Evolutionary conservation across 1,140 invertebrate species (phyloP).

Genomic region (Ips nitidus): DNA sequence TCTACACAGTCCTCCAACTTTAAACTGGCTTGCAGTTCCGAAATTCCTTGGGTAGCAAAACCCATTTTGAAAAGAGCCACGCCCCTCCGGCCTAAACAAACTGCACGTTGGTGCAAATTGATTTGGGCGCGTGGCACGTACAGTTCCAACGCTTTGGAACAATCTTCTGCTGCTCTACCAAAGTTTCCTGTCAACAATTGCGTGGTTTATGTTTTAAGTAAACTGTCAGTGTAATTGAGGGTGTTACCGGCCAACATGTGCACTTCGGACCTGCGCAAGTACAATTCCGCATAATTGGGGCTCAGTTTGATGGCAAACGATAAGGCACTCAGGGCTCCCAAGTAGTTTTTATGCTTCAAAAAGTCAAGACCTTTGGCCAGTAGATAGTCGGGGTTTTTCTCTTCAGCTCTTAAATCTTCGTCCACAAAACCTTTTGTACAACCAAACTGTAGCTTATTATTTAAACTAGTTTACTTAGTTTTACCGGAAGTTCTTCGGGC

Average conservation of each 20-base stretch:
- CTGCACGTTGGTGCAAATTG: conserved; percentile 69
- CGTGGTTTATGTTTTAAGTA: background rate
- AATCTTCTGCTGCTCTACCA: conserved; percentile 52
- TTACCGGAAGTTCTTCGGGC: conserved; percentile 67
- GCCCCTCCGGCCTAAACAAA: conserved; percentile 70
- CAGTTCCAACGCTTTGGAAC: conserved; percentile 68
- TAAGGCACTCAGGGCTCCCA: conserved; percentile 80
- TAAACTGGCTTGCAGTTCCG: conserved; percentile 72
- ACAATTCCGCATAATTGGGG: conserved; percentile 72
- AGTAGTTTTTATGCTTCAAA: conserved; percentile 71
- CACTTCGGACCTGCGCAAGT: conserved; percentile 72
- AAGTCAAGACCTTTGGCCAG: conserved; percentile 81
- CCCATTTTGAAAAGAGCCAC: conserved; percentile 71
- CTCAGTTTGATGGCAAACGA: conserved; percentile 75
- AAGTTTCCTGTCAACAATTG: conserved; percentile 39
- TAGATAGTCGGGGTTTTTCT: conserved; percentile 80
- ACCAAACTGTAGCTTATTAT: conserved; percentile 1
- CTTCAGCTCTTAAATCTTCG: conserved; percentile 76
- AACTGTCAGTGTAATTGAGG: background rate
- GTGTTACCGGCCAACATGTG: conserved; percentile 72
- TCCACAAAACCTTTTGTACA: conserved; percentile 58
- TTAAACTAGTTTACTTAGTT: background rate
- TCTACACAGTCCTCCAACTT: conserved; percentile 53
- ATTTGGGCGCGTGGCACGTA: conserved; percentile 68
- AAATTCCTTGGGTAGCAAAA: conserved; percentile 69